Evolutionary conservation across 2,888 invertebrate genomes (phyloP).

Genomic region (Nymphalis polychloros): DNA sequence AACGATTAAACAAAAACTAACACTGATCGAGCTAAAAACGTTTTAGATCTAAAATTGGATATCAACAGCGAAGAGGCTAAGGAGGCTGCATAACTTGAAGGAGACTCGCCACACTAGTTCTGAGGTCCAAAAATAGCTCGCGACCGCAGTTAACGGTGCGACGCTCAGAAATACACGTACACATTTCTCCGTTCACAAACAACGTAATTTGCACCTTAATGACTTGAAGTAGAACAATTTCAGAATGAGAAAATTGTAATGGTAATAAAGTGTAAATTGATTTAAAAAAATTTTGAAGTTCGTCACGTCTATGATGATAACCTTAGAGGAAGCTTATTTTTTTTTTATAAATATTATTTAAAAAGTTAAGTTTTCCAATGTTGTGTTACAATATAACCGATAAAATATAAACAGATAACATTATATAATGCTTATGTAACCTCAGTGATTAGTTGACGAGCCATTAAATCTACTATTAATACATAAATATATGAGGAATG

Average conservation of each 20-base stretch:
- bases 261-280: slow-evolving; percentile 26
- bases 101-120: slow-evolving; percentile 58
- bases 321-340: too few species aligned
- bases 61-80: slow-evolving; percentile 43
- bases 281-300: slow-evolving; percentile 12
- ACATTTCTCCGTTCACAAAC: slow-evolving; percentile 70
- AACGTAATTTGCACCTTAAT: slow-evolving; percentile 58
- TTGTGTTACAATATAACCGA: background rate
- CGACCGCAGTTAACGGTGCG: slow-evolving; percentile 61
- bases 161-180: slow-evolving; percentile 57
- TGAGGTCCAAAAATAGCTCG: slow-evolving; percentile 67
- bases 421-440: slow-evolving; percentile 20
- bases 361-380: background rate
- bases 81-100: slow-evolving; percentile 52
- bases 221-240: slow-evolving; percentile 39
- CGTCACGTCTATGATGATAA: too few species aligned
- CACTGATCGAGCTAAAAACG: slow-evolving; percentile 33
- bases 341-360: too few species aligned
- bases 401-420: slow-evolving; percentile 12
- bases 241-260: slow-evolving; percentile 32
- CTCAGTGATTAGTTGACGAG: slow-evolving; percentile 11
- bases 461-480: slow-evolving; percentile 22
- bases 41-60: slow-evolving; percentile 53
- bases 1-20: slow-evolving; percentile 15
- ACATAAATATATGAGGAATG: slow-evolving; percentile 16